phyloP scores from a whole-genome alignment of 2,797 vertebrate genomes.

The Muraenolepis orangiensis region DNA sequence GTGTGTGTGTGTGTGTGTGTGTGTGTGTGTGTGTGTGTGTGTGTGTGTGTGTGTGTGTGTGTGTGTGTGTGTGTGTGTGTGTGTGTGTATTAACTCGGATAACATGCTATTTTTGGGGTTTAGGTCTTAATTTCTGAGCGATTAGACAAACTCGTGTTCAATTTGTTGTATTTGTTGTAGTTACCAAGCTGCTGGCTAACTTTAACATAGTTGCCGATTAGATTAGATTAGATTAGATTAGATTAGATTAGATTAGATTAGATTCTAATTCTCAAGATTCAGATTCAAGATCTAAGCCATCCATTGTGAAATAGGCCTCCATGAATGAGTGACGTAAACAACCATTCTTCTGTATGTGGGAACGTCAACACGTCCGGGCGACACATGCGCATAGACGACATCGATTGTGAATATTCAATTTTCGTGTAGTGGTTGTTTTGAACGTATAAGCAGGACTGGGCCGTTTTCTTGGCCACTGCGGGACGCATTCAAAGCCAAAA shows the following conservation, averaged over 20 bases:
- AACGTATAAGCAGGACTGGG: background rate
- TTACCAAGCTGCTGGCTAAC: background rate
- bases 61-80: too few species aligned
- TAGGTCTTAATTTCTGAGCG: background rate
- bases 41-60: too few species aligned
- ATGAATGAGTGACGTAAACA: background rate
- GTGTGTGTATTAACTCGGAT: too few species aligned
- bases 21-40: too few species aligned
- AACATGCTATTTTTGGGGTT: too few species aligned
- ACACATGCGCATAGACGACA: background rate
- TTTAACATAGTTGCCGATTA: too few species aligned
- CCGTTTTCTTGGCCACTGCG: slow-evolving; percentile 23
- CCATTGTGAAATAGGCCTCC: background rate
- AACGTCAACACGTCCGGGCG: background rate
- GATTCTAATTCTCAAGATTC: too few species aligned
- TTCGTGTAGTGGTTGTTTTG: background rate
- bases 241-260: too few species aligned
- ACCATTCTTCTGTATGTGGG: background rate
- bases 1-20: too few species aligned
- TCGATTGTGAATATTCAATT: background rate
- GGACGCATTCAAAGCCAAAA: slow-evolving; percentile 64
- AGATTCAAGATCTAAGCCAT: too few species aligned
- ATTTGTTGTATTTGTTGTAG: background rate
- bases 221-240: too few species aligned
- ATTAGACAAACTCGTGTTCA: background rate